A percentile compares a stretch with the other conserved stretches of the same genome.
phyloP scores from a whole-genome alignment of 92 coral and sea anemone genomes.

The Zoanthus sansibaricus region DNA sequence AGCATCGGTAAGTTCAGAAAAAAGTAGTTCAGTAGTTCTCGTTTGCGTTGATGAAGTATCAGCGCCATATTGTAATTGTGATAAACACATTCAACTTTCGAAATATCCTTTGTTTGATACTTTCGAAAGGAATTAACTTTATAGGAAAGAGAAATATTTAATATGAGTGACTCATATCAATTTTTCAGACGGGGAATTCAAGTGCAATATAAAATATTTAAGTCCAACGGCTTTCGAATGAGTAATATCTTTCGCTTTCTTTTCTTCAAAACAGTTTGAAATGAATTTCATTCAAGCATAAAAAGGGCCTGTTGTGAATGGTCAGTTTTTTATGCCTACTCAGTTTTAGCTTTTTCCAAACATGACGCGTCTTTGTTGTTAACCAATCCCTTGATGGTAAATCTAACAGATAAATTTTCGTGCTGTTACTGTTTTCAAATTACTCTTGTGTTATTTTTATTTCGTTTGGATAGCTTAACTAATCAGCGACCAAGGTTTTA shows the following conservation, averaged over 20 bases:
- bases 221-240: neutral
- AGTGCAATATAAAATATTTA: neutral
- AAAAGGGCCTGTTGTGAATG: neutral
- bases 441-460: neutral
- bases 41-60: neutral
- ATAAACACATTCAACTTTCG: neutral
- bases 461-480: neutral
- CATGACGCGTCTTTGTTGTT: no score
- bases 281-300: neutral
- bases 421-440: neutral
- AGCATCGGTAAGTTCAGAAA: slow-evolving; percentile 77
- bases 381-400: neutral
- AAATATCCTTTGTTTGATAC: neutral
- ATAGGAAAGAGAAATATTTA: neutral
- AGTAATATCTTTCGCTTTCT: slow-evolving; percentile 15
- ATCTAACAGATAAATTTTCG: neutral
- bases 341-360: neutral
- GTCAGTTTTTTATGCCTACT: neutral
- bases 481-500: neutral
- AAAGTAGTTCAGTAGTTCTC: neutral
- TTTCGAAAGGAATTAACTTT: neutral
- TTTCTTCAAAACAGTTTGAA: neutral
- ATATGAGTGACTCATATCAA: neutral
- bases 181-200: neutral
- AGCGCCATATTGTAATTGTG: neutral